Base-by-base conservation (phyloP, 2,888 invertebrate genomes). In the Melinaea menophilus region DNA sequence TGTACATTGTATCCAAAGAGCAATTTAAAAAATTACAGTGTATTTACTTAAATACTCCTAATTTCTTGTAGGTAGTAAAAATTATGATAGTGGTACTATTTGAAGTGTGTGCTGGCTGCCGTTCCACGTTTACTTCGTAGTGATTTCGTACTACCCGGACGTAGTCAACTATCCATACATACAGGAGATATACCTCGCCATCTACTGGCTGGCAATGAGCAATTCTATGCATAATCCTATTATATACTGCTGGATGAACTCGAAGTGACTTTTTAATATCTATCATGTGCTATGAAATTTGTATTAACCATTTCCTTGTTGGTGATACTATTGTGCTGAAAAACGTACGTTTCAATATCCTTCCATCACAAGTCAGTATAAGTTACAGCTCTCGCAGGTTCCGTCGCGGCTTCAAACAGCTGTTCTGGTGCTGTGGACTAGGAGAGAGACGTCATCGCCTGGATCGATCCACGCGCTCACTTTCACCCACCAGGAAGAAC, bases 201-300 rank as follows among this genome's bases (percentile, higher is more conserved):
- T 98, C 78, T 97, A 97, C 85, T 97, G 97, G 97, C 92, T 98
- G 69, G 98, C 98, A n/a, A 98, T 98, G 98, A 98, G 97, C 86
- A 98, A 98, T 88, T 97, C 97, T 68, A 98, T 98, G 97, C 98
- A 98, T 90, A 98, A 98, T 90, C 98, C 98, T 45, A 97, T 98
- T 79, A 98, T 98, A 73, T 98, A 98, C 87, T 98, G 97, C 88
- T 98, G 98, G 96, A 98, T 98, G 97, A 98, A 98, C 86, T 96
- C 97, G 71, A 97, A 97, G 98, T 98, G 91, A 93, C 93, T 77
- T 55, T n/a, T 22, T 22, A 22, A 22, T 22, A 22, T 22, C 22
- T 1, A 22, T 22, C 2, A 5, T 2, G 37, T 41, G 11, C 9
- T 41, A 41, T 9, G 9, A 41, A 41, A 41, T 11, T 41, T 41